phyloP scores from a whole-genome alignment of 2,888 invertebrate species.

The Axea sp. region DNA sequence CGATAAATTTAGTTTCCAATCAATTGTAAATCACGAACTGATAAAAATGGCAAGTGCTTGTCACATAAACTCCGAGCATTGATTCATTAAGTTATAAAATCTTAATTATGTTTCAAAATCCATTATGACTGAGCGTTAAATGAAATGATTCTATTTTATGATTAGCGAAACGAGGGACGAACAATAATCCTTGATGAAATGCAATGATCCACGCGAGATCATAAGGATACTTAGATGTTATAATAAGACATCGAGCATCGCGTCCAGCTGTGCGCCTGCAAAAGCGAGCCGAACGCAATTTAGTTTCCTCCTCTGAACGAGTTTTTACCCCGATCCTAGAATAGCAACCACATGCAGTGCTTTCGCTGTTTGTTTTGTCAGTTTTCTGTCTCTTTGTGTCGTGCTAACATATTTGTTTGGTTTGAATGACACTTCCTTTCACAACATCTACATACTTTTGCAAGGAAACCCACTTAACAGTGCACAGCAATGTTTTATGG shows the following conservation, averaged over 20 bases:
- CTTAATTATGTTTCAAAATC: constrained; percentile 33
- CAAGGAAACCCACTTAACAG: constrained; percentile 45
- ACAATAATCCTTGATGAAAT: constrained; percentile 53
- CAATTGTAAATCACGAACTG: neutral
- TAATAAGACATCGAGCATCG: constrained; percentile 56
- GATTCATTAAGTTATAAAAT: constrained; percentile 22
- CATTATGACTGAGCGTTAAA: constrained; percentile 18
- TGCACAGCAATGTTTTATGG: constrained; percentile 34
- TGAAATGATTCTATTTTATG: constrained; percentile 39
- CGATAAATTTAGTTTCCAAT: no score
- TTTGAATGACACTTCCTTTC: constrained; percentile 58
- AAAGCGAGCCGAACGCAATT: constrained; percentile 38
- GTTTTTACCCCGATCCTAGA: constrained; percentile 55
- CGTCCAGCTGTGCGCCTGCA: constrained; percentile 51
- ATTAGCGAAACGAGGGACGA: constrained; percentile 24
- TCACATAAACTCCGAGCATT: no score
- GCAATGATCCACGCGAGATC: constrained; percentile 42
- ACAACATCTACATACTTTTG: constrained; percentile 44
- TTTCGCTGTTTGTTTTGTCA: constrained; percentile 50
- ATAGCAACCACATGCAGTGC: constrained; percentile 46
- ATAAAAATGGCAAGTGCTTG: no score
- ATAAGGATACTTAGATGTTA: constrained; percentile 45
- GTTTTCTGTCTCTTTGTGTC: constrained; percentile 56
- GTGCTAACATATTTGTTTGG: constrained; percentile 46
- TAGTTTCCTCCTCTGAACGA: constrained; percentile 43